Evolutionary conservation across 2,797 vertebrate genomes (phyloP).

Genomic region (Delichon dasypus): DNA sequence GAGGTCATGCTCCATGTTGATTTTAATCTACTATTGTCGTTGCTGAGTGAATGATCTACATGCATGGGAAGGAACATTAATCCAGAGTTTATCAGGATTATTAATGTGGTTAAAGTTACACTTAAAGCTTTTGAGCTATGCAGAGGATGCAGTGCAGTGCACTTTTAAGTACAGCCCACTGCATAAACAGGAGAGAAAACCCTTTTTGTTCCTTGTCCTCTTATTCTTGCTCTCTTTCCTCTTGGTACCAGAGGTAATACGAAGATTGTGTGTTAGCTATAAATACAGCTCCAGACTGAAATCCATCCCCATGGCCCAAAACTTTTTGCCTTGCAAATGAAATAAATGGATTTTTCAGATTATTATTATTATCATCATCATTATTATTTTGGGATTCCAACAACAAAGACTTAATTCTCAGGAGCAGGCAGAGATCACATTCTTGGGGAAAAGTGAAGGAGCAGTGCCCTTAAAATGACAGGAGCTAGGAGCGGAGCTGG

Average conservation of each 20-base stretch:
- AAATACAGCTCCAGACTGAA: not conserved
- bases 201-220: not conserved
- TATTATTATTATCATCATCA: too few species aligned
- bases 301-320: not conserved
- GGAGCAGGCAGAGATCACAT: not conserved
- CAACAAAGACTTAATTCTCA: not conserved
- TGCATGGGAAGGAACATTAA: not conserved
- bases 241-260: not conserved
- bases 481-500: rapidly evolving
- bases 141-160: not conserved
- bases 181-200: rapidly evolving
- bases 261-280: not conserved
- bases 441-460: not conserved
- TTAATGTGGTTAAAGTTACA: not conserved
- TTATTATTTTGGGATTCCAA: not conserved
- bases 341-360: not conserved
- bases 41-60: not conserved
- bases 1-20: not conserved
- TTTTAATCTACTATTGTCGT: not conserved
- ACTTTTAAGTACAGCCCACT: not conserved
- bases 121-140: not conserved
- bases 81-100: not conserved
- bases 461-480: not conserved
- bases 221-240: not conserved
- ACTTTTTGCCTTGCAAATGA: not conserved